phyloP scores from a whole-genome alignment of 1,140 invertebrate species.

The Lepidostoma basale region DNA sequence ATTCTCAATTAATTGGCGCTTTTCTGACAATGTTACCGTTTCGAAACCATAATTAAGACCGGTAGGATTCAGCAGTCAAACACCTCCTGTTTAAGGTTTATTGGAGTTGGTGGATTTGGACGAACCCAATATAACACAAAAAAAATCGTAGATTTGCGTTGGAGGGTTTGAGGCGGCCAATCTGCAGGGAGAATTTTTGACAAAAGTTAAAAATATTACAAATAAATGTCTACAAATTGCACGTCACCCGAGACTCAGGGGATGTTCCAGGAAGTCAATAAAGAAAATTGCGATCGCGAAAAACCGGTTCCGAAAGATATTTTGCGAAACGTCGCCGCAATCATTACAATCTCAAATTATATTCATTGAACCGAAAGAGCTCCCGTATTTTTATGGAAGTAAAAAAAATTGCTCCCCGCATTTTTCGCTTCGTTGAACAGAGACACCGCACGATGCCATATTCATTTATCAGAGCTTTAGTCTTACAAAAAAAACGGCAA shows the following conservation, averaged over 20 bases:
- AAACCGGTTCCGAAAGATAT: neutral
- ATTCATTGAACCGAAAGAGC: slow-evolving; percentile 27
- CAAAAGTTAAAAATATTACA: neutral
- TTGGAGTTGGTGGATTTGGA: too few relatives aligned
- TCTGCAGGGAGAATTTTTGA: neutral
- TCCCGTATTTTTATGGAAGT: slow-evolving; percentile 7
- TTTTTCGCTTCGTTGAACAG: slow-evolving; percentile 26
- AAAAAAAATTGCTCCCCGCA: slow-evolving; percentile 21
- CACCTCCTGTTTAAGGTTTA: too few relatives aligned
- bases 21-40: too few relatives aligned
- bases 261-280: neutral
- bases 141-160: neutral
- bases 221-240: neutral
- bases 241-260: neutral
- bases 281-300: neutral
- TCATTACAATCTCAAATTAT: slow-evolving; percentile 18
- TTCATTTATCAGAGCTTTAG: slow-evolving; percentile 21
- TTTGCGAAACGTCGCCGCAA: neutral
- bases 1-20: too few relatives aligned
- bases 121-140: neutral
- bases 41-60: too few relatives aligned
- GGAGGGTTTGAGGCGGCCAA: neutral
- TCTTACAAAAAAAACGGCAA: neutral
- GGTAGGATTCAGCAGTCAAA: too few relatives aligned
- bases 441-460: slow-evolving; percentile 1